Percentiles rank a stretch among this genome's conserved stretches.
Evolutionary conservation across 2,797 vertebrate genomes (phyloP).

Genomic region (Smutsia gigantea): DNA sequence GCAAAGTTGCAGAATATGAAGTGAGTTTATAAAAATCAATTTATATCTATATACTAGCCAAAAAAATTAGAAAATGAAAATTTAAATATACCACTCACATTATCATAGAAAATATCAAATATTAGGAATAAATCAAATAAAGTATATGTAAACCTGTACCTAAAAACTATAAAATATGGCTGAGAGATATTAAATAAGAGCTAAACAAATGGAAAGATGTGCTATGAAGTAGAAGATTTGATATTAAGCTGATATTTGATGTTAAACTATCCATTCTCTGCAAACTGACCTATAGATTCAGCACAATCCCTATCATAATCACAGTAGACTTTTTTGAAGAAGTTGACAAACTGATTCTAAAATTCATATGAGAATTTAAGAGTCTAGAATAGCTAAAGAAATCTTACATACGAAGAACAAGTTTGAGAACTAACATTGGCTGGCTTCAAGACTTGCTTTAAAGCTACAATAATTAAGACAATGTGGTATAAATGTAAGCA

Average conservation of each 20-base stretch:
- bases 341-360: background rate
- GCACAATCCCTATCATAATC: background rate
- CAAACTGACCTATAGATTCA: background rate
- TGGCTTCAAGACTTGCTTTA: background rate
- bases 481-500: background rate
- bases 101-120: background rate
- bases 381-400: background rate
- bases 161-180: background rate
- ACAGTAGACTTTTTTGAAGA: background rate
- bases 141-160: background rate
- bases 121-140: background rate
- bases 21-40: conserved; percentile 1
- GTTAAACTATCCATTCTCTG: background rate
- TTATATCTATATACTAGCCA: background rate
- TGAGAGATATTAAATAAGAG: background rate
- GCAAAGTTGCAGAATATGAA: background rate
- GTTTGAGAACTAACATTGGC: background rate
- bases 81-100: background rate
- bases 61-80: background rate
- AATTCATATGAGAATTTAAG: background rate
- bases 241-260: too few species aligned
- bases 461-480: background rate
- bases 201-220: background rate
- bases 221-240: background rate
- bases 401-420: background rate